Evolutionary conservation across 2,797 vertebrate genomes (phyloP), one percentile per base, ranked within the genome.

Genomic region (Eptatretus atami): DNA sequence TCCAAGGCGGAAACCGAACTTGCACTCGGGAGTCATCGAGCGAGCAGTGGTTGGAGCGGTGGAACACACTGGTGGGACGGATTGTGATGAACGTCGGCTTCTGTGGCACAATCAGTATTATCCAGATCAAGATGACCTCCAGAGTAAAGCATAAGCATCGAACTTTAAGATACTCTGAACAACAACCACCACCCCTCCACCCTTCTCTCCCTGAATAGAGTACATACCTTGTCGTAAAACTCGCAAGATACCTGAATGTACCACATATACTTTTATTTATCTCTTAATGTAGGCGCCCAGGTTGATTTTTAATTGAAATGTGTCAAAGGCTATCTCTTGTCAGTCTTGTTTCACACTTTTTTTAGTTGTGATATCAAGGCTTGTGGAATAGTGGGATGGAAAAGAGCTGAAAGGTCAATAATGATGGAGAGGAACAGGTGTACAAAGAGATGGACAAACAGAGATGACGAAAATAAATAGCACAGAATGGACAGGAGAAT

Each of bases 71-170:
- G 82, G 80, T 0, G n/a, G 83, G 83, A 69, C 77, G 78, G 72
- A 86, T 80, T 61, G 83, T 85, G 71, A 86, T 83, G 66, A 83
- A 84, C 3, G 79, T 82, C 68, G 83, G 83, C 69, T 85, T n/a
- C 83, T 86, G 70, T 15, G 64, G 67, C 13, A 65, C 52, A 64
- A 65, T 12, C 25, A 52, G 52, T 53, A 52, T 53, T n/a, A 15
- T 64, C 52, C 52, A 64, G 9, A 52, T 24, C 44, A 44, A 44
- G 19, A 63, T 44, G 6, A 63, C 19, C 11, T n/a, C 12, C 15
- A 63, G 60, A 31, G 60, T 44, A 44, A 44, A 44, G 31, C 31
- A 44, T 44, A 44, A 44, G 31, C 31, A 44, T 2, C 31, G 3
- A 44, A 44, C 31, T 44, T 44, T 8, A 44, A n/a, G 25, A 10